Conservation (phyloP, 2,888 invertebrate genomes). For the Cistogaster globosa region DNA sequence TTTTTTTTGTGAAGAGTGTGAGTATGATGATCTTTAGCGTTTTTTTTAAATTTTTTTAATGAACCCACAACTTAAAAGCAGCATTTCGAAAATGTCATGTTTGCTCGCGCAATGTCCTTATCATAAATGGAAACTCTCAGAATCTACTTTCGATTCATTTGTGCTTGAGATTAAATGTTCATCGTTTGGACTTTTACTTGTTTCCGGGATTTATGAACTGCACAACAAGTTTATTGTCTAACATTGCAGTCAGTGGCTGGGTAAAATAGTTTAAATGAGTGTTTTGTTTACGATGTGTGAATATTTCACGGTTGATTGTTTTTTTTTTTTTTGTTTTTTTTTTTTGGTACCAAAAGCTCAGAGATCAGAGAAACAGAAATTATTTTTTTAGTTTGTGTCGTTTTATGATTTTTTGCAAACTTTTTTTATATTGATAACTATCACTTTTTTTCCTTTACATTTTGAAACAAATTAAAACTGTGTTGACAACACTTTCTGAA, state of each 20-base stretch:
- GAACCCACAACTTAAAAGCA: conserved; percentile 19
- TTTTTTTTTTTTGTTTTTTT: neutral
- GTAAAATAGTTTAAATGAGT: conserved; percentile 22
- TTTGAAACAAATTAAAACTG: too few species aligned
- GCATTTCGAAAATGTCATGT: conserved; percentile 26
- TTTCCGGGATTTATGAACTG: conserved; percentile 67
- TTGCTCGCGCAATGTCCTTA: conserved; percentile 26
- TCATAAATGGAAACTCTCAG: conserved; percentile 4
- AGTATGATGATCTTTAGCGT: conserved; percentile 64
- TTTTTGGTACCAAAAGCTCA: neutral
- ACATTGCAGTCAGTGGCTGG: conserved; percentile 50
- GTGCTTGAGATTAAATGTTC: neutral
- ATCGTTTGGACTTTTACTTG: conserved; percentile 37
- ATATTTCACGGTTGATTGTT: neutral
- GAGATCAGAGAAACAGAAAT: too few species aligned
- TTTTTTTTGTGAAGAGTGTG: conserved; percentile 53
- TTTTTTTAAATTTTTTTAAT: conserved; percentile 6
- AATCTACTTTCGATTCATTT: conserved; percentile 24
- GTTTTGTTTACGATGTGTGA: conserved; percentile 4
- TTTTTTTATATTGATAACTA: too few species aligned
- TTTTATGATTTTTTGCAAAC: too few species aligned
- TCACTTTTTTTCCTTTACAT: too few species aligned
- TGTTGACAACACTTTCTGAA: too few species aligned
- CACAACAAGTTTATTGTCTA: conserved; percentile 37
- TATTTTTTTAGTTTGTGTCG: too few species aligned